These are phyloP conservation scores for Serrognathus titanus DNA, from an alignment of 2,888 invertebrate species.

Conservation along the genomic window DNA sequence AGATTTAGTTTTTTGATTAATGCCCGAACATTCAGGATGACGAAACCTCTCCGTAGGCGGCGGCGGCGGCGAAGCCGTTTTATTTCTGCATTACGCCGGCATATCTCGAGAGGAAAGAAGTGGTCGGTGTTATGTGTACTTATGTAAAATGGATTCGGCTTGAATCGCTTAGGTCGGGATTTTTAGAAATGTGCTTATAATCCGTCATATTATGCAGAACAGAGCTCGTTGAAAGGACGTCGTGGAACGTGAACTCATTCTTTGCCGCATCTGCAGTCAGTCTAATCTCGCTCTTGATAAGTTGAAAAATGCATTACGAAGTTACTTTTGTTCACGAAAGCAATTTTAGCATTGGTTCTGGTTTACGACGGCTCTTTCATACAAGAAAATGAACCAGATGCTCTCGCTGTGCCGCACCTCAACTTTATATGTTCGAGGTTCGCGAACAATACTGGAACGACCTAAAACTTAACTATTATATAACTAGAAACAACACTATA, in stretches of 20 bases:
- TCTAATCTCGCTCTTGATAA: neutral
- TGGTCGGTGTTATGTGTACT: conserved; percentile 36
- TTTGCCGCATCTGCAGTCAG: neutral
- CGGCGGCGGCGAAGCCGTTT: conserved; percentile 9
- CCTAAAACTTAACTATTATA: conserved; percentile 11
- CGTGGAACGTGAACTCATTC: conserved; percentile 1
- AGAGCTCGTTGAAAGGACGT: neutral
- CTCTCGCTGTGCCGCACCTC: neutral
- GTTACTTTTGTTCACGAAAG: neutral
- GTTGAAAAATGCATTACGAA: conserved; percentile 4
- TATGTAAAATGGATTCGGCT: conserved; percentile 39
- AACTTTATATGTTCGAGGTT: neutral
- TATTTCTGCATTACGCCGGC: conserved; percentile 15
- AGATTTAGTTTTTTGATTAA: no score
- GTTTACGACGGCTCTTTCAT: neutral
- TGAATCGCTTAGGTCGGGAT: conserved; percentile 37
- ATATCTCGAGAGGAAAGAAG: conserved; percentile 26
- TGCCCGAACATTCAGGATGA: no score
- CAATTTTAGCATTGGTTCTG: conserved; percentile 1
- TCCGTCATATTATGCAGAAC: conserved; percentile 39
- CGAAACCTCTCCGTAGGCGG: neutral
- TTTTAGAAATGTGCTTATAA: conserved; percentile 42
- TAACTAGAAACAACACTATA: conserved; percentile 14
- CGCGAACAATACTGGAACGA: conserved; percentile 1
- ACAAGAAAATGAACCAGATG: neutral